Percentiles rank a stretch among this genome's conserved stretches.
Evolutionary conservation across 2,797 vertebrate genomes (phyloP).

Genomic region (Paguma larvata): DNA sequence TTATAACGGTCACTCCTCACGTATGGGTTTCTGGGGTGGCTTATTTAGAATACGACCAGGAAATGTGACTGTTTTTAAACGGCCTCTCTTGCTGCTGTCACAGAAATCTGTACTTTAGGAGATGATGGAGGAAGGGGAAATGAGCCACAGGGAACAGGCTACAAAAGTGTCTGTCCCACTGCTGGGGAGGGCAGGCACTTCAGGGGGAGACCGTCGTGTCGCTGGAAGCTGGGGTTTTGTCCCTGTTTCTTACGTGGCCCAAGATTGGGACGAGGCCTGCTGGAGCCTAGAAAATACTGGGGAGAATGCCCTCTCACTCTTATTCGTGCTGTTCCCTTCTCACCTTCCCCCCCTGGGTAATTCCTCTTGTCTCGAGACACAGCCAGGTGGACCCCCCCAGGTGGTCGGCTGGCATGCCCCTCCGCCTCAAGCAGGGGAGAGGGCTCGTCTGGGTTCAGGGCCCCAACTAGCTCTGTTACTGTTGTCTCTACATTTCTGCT

Average conservation of each 20-base stretch:
- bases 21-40: not conserved
- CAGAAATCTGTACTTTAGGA: not conserved
- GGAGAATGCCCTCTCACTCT: not conserved
- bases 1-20: fast-evolving
- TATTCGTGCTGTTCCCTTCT: not conserved
- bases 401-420: not conserved
- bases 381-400: not conserved
- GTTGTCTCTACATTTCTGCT: not conserved
- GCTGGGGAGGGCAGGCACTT: not conserved
- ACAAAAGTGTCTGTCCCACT: not conserved
- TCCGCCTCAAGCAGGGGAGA: no score
- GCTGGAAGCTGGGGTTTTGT: not conserved
- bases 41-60: not conserved
- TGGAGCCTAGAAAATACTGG: not conserved
- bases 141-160: not conserved
- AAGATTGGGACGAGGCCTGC: not conserved
- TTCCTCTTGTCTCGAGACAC: not conserved
- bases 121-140: not conserved
- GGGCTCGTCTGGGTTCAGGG: not conserved
- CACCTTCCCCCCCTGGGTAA: no score
- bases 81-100: not conserved
- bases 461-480: fast-evolving
- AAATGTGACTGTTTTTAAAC: not conserved
- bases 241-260: not conserved
- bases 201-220: fast-evolving